Evolutionary conservation across 2,113 vertebrate species (phyloP), one percentile per base, ranked within the genome.

Genomic region (Girardinichthys multiradiatus): DNA sequence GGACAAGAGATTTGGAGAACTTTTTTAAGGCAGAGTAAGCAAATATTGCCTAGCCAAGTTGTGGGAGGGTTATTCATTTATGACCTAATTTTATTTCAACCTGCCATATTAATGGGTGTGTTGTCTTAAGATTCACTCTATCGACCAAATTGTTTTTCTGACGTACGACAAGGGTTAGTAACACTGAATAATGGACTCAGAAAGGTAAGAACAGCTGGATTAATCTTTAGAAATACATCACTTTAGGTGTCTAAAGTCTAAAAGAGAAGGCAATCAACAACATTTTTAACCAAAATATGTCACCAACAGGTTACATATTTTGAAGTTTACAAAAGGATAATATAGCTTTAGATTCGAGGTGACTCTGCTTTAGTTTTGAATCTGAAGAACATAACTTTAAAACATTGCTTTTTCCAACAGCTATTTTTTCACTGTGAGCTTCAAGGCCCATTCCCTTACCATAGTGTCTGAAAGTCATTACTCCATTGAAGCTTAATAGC

Each of bases 401-500:
- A 39, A 66, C 35, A n/a, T 15, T 57, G 8, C 51, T 72, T 58
- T 35, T 30, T 2, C 39, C 15, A 24, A 14, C 9, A 35, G 58
- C 19, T 39, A 17, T 58, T 31, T 64, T 19, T 33, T 28, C 26
- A 62, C 26, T 54, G 21, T 51, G 48, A 21, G 24, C 24, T 57
- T 58, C 15, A 54, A 54, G 31, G 42, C 48, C 60, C 57, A 51
- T 3, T n/a, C 19, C 64, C 42, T 78, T n/a, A 24, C 30, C 39
- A 48, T 33, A 29, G 48, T 1, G 33, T 26, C 21, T 19, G 26
- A 57, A 63, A 33, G 58, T 62, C 70, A 28, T 45, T 15, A 12
- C 4, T 19, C 68, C 19, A 3, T 4, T 60, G 78, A 68, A 74
- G 33, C 13, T 62, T 74, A 80, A 80, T 69, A 14, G 37, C 68